Base-by-base conservation (phyloP, 2,888 invertebrate genomes). In the Torymus texanus region DNA sequence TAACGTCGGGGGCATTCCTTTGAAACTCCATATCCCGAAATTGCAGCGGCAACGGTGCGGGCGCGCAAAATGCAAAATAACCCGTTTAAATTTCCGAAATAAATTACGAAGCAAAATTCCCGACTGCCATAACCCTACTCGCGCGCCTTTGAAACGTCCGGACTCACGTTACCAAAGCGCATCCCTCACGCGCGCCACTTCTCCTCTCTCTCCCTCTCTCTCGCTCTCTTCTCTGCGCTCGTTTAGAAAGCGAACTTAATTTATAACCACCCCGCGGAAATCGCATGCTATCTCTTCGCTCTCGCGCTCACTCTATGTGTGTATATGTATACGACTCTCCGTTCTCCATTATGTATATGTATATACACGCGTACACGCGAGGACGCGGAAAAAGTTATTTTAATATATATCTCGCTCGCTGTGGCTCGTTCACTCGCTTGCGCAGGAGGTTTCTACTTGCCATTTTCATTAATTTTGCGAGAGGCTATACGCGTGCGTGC, bases 211-310 rank as follows among this genome's bases (percentile, higher is more conserved):
- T 5, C 41, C 8, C 63, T 58, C 14, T 21, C 29, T 50, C 3
- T 2, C 29, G 1, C 41, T 5, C 41, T 5, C 41, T 41, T 59
- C 53, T 41, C 29, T 67, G 55, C 14, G 21, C 56, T 65, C 73
- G 80, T 73, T 80, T 77, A 80, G 80, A 74, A 80, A 77, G 74
- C 77, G 77, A 80, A 80, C 74, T 76, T 77, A 80, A 80, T 80
- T 80, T 80, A 80, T 56, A 80, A 77, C 65, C 74, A 68, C 16
- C 59, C 68, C 68, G 65, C 68, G 68, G 65, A 63, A 77, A 77
- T 77, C 70, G 73, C 76, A 29, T 12, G 72, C 55, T 53, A 21
- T 66, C 61, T 75, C 74, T 51, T 21, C 58, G 1, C 18, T 41
- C 16, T n/a, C 21, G 21, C 21, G 53, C 14, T 59, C 12, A 24